Conservation (phyloP, 2,888 invertebrate species). For the Zeuzera pyrina region DNA sequence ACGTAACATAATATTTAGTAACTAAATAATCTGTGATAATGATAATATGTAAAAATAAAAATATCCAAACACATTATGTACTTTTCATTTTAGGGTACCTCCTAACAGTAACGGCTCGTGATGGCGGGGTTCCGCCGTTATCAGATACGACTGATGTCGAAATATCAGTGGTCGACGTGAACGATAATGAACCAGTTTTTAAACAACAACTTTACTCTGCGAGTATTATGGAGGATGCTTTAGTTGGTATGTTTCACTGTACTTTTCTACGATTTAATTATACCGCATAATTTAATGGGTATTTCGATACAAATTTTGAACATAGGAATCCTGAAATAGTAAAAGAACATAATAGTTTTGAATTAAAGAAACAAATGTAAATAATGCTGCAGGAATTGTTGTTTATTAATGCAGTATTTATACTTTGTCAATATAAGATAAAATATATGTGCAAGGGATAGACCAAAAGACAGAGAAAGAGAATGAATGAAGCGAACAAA, state of each 20-base stretch:
- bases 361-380: not conserved
- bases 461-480: too few species aligned
- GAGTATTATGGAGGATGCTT: slow-evolving; percentile 88
- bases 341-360: not conserved
- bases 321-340: not conserved
- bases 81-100: slow-evolving; percentile 77
- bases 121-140: slow-evolving; percentile 91
- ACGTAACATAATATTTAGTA: too few species aligned
- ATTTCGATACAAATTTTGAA: not conserved
- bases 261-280: not conserved
- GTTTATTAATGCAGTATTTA: too few species aligned
- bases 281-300: not conserved
- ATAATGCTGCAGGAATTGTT: not conserved
- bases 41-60: too few species aligned
- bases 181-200: slow-evolving; percentile 94
- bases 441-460: too few species aligned
- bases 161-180: slow-evolving; percentile 95
- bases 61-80: not conserved
- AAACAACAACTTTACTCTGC: slow-evolving; percentile 86
- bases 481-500: too few species aligned
- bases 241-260: slow-evolving; percentile 74
- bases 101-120: slow-evolving; percentile 92
- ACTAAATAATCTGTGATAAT: too few species aligned
- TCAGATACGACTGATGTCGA: slow-evolving; percentile 97
- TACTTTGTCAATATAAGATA: too few species aligned